Evolutionary conservation across 1,140 invertebrate species (phyloP).

Genomic region (Drosophila rhopaloa): DNA sequence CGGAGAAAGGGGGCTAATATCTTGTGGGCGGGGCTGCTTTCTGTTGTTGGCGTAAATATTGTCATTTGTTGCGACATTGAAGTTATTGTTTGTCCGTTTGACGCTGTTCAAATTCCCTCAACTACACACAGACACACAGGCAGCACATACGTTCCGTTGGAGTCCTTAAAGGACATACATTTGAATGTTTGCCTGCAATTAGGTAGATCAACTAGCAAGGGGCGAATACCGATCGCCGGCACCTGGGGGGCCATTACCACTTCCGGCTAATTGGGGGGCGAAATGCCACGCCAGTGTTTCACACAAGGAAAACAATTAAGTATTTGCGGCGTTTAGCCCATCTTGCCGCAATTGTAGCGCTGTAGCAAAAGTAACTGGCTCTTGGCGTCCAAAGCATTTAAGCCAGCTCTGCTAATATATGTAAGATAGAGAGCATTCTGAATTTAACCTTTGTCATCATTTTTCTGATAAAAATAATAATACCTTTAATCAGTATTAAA

Average conservation of each 20-base stretch:
- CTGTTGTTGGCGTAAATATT: conserved; percentile 44
- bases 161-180: conserved; percentile 42
- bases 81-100: conserved; percentile 32
- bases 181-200: conserved; percentile 47
- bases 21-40: conserved; percentile 16
- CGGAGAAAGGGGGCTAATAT: conserved; percentile 17
- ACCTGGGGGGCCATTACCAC: conserved; percentile 37
- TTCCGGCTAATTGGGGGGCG: conserved; percentile 39
- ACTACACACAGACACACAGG: conserved; percentile 5
- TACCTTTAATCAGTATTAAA: no score
- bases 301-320: conserved; percentile 36
- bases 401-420: background rate
- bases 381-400: no score
- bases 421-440: no score
- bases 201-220: conserved; percentile 26
- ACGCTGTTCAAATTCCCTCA: conserved; percentile 43
- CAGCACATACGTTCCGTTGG: background rate
- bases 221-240: conserved; percentile 33
- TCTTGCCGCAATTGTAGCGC: conserved; percentile 7
- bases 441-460: no score
- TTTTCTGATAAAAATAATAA: no score
- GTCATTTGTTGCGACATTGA: conserved; percentile 58
- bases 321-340: conserved; percentile 29
- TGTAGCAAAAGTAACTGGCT: background rate
- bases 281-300: conserved; percentile 13